Conservation (phyloP, 2,797 vertebrate genomes). For the Caiman crocodilus region DNA sequence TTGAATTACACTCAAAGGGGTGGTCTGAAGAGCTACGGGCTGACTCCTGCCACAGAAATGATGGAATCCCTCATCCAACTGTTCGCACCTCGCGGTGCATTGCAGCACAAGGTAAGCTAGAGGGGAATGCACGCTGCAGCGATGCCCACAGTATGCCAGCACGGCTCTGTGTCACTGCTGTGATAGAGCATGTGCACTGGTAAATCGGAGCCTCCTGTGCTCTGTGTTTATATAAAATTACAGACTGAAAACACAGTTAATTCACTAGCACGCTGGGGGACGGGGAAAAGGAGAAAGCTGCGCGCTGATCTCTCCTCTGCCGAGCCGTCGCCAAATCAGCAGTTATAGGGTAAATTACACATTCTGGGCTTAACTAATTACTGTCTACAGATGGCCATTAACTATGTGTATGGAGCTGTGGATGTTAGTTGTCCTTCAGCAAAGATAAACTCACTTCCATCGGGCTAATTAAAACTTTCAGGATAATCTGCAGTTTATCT, state of each 20-base stretch:
- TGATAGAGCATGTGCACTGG: not conserved
- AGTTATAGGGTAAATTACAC: conserved; percentile 37
- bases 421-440: conserved; percentile 31
- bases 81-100: fast-evolving
- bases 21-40: not conserved
- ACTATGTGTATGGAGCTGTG: not conserved
- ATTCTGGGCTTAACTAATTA: conserved; percentile 15
- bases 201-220: not conserved
- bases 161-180: not conserved
- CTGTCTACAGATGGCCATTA: conserved; percentile 41
- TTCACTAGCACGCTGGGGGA: conserved; percentile 9
- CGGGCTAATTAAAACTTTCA: conserved; percentile 63
- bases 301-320: conserved; percentile 36
- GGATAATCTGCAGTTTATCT: conserved; percentile 60
- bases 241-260: conserved; percentile 35
- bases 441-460: conserved; percentile 41
- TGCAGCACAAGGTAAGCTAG: not conserved
- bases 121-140: fast-evolving
- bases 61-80: fast-evolving
- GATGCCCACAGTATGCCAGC: fast-evolving
- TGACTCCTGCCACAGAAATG: not conserved
- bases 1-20: not conserved
- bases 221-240: conserved; percentile 16
- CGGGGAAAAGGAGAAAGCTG: conserved; percentile 14
- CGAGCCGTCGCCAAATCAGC: conserved; percentile 37